Evolutionary conservation across 1,140 invertebrate genomes (phyloP), one percentile per base, ranked within the genome.

Genomic region (Hyles vespertilio): DNA sequence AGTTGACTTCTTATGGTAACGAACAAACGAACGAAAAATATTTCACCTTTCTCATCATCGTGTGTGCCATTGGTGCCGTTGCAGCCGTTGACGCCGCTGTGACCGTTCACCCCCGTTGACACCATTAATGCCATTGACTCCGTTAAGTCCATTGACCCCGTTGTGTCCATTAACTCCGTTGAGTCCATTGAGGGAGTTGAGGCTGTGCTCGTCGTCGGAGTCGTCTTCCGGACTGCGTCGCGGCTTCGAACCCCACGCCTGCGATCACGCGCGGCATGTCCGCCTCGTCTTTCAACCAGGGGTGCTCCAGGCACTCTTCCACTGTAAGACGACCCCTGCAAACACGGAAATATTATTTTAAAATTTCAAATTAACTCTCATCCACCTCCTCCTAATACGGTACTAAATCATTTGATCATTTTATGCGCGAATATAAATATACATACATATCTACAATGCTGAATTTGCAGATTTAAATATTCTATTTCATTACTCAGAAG

Each of bases 241-340:
- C 82, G 43, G 72, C 47, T 44, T 69, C 72, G 69, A 80, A 80
- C 8, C 82, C 79, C 34, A 78, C 73, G 56, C 74, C 81, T 55
- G 79, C 70, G 63, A 81, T 86, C 33, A 67, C 74, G 33, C 68
- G 73, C 58, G 85, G 82, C 40, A 86, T 74, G 69, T 83, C 77
- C 53, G 76, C 65, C 64, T 81, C 83, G 79, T 88, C 85, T 85
- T 90, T 91, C 61, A 92, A 84, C 91, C 91, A 92, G 81, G 91
- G 89, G 83, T 92, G 91, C 80, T 91, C 91, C 84, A 92, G 87
- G 87, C 91, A 92, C 85, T 91, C 90, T 81, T 90, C 83, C 80
- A 91, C 91, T 84, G 88, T 91, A 83, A 92, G 89, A 87, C 91
- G 91, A 87, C 91, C 91, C 76, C 91, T 92, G 70, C 40, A 74